Evolutionary conservation across 2,888 invertebrate species (phyloP), one percentile per base, ranked within the genome.

Genomic region (Unio pictorum): DNA sequence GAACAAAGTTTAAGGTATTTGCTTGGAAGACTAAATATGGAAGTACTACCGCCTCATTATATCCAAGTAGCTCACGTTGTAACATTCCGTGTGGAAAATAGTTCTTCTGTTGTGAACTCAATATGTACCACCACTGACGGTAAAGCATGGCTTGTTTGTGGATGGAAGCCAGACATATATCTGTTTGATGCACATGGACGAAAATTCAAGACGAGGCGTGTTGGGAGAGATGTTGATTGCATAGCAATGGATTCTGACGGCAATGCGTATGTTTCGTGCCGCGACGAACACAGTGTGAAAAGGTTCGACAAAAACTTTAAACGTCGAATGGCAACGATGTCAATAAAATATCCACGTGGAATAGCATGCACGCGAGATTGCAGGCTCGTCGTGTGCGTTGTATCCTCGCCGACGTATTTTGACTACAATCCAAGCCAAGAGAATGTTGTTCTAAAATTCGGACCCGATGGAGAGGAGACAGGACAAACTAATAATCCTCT

Each of bases 41-140:
- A 77, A 23, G 66, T 80, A 15, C 60, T 72, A 15, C 74, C 77
- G n/a, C 77, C 80, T 8, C 66, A 64, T 6, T 80, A 80, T 66
- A 78, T 80, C 60, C 56, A 64, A 28, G 72, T 78, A 0, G n/a
- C 62, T 7, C 76, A 80, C 58, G 68, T 80, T 15, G 73, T 71
- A 20, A 77, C 77, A n/a, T 80, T 80, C 64, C 73, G 77, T 8
- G 74, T 80, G 54, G 73, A 73, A 59, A 71, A 73, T 55, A 75
- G 74, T 17, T 73, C 77, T 62, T 64, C 34, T 63, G 77, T 79
- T 15, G 76, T 79, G 20, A 79, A 79, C 55, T 69, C 77, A 23
- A 79, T 77, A 60, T 79, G 79, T 66, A 73, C 79, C 2, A 72
- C 75, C 6, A 73, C 75, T 15, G 75, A 77, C 30, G 79, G 77